A percentile compares a stretch with the other conserved stretches of the same genome.
phyloP scores from a whole-genome alignment of 2,797 vertebrate genomes.

The Perdix hodgsoniae region DNA sequence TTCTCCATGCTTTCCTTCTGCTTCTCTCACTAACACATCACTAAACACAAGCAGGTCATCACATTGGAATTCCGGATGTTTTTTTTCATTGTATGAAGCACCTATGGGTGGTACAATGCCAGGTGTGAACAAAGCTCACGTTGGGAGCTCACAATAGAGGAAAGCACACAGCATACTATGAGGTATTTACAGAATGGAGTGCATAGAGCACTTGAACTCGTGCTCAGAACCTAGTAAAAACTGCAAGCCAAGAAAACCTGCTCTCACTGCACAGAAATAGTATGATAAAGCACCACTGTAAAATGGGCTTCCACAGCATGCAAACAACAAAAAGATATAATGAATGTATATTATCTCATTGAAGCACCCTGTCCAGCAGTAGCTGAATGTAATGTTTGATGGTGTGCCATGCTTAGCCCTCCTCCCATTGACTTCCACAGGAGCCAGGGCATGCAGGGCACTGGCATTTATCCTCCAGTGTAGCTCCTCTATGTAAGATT shows the following conservation, averaged over 20 bases:
- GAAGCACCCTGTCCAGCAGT: not conserved
- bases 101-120: not conserved
- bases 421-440: not conserved
- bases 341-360: not conserved
- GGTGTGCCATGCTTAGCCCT: not conserved
- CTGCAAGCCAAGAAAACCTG: not conserved
- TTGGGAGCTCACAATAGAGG: not conserved
- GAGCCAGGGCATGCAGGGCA: conserved; percentile 9
- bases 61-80: not conserved
- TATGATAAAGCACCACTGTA: not conserved
- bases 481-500: conserved; percentile 45
- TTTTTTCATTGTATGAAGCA: conserved; percentile 12
- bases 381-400: not conserved
- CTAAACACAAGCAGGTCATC: not conserved
- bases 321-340: not conserved
- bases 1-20: not conserved
- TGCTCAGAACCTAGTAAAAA: conserved; percentile 15
- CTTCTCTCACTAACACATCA: not conserved
- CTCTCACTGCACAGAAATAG: not conserved
- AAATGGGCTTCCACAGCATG: conserved; percentile 1
- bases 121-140: not conserved
- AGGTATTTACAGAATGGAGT: not conserved
- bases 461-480: conserved; percentile 6
- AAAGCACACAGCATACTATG: not conserved
- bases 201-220: not conserved